Percentiles rank a stretch among this genome's conserved stretches.
phyloP scores from a whole-genome alignment of 2,113 vertebrate genomes.

The Ciconia boyciana region DNA sequence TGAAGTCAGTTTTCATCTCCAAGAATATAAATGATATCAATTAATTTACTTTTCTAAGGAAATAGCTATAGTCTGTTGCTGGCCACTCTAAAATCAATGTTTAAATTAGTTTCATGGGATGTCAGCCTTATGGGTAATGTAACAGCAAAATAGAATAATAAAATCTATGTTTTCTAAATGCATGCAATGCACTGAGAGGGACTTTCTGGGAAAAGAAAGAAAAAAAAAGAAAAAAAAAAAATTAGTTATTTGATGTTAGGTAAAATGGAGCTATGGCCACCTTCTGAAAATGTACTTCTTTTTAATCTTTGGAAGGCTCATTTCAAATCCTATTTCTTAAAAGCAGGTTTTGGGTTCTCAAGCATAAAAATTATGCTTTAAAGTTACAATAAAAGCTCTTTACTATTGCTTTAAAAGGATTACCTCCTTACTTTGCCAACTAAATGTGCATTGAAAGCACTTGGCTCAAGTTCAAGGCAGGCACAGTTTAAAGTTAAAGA shows the following conservation, averaged over 20 bases:
- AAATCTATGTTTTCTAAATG: neutral
- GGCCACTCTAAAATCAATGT: neutral
- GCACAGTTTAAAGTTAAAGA: neutral
- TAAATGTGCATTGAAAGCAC: neutral
- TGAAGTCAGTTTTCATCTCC: neutral
- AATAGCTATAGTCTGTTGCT: neutral
- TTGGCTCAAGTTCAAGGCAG: neutral
- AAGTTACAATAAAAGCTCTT: neutral
- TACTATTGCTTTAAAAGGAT: neutral
- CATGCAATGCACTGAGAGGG: neutral
- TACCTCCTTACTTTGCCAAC: neutral
- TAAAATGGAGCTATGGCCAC: neutral
- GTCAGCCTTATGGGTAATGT: neutral
- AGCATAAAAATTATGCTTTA: neutral
- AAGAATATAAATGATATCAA: neutral
- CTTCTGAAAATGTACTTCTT: neutral
- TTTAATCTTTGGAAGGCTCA: neutral
- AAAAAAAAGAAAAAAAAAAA: neutral
- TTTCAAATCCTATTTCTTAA: neutral
- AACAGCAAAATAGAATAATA: neutral
- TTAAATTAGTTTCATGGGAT: neutral
- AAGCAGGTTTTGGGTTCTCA: neutral
- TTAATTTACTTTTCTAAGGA: neutral
- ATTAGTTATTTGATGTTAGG: neutral
- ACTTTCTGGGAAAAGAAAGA: neutral